These are phyloP conservation scores for Hydriomena furcata DNA, from an alignment of 2,888 invertebrate genomes.

Conservation along the genomic window DNA sequence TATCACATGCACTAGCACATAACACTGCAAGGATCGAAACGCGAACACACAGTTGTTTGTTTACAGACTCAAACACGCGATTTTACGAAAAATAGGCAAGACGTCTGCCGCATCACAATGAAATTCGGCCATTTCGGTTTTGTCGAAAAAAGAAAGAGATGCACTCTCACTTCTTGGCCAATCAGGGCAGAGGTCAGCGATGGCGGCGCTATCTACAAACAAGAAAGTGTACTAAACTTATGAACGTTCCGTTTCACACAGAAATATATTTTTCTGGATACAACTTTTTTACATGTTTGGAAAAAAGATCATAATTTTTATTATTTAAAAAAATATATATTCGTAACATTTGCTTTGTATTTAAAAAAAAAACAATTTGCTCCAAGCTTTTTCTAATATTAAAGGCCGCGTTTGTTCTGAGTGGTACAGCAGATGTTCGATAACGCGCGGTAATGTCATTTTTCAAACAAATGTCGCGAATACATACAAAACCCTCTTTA, in stretches of 20 bases:
- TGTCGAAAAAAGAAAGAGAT: slow-evolving; percentile 58
- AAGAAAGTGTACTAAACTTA: not conserved
- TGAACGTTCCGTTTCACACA: slow-evolving; percentile 12
- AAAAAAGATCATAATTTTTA: too few relatives aligned
- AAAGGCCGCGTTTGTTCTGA: too few relatives aligned
- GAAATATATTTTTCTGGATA: not conserved
- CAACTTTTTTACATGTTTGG: too few relatives aligned
- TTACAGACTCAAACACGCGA: slow-evolving; percentile 61
- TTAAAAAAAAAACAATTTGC: too few relatives aligned
- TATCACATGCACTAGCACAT: slow-evolving; percentile 65
- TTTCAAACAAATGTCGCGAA: too few relatives aligned
- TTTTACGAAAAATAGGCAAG: slow-evolving; percentile 58
- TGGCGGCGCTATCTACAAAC: slow-evolving; percentile 3
- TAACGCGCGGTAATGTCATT: too few relatives aligned
- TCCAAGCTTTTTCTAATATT: too few relatives aligned
- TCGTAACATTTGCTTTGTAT: too few relatives aligned
- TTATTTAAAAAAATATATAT: too few relatives aligned
- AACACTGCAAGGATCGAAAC: slow-evolving; percentile 50
- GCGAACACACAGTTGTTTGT: slow-evolving; percentile 65
- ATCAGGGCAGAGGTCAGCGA: slow-evolving; percentile 31
- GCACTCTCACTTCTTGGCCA: slow-evolving; percentile 42
- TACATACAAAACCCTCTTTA: too few relatives aligned
- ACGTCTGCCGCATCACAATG: slow-evolving; percentile 72
- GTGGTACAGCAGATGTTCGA: too few relatives aligned
- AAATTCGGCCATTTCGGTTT: slow-evolving; percentile 75